phyloP scores from a whole-genome alignment of 2,797 vertebrate species.

The Chiroxiphia lanceolata region DNA sequence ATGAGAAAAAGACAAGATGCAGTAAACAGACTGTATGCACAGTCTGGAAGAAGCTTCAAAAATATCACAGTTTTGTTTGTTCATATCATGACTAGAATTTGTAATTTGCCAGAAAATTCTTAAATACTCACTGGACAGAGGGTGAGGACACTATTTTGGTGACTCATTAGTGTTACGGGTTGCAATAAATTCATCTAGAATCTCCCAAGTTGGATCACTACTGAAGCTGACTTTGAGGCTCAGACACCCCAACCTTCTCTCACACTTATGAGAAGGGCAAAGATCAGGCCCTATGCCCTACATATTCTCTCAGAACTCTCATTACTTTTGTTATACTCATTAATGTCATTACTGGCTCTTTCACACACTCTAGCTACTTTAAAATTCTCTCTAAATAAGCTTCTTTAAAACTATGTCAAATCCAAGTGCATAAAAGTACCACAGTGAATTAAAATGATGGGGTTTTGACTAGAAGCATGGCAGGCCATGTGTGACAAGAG shows the following conservation, averaged over 20 bases:
- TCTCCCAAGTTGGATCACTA: neutral
- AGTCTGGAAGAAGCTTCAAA: neutral
- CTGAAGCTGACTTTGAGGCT: neutral
- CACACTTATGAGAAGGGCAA: neutral
- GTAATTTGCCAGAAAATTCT: neutral
- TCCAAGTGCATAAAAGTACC: neutral
- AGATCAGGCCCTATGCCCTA: neutral
- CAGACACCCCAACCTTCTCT: neutral
- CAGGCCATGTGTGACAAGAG: neutral
- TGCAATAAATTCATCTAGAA: neutral
- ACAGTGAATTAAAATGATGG: neutral
- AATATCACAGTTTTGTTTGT: neutral
- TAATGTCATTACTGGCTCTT: constrained; percentile 9
- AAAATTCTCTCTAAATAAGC: constrained; percentile 7
- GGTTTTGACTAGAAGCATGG: neutral
- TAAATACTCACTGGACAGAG: neutral
- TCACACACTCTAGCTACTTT: neutral
- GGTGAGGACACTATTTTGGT: neutral
- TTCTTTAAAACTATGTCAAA: neutral
- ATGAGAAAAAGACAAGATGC: neutral
- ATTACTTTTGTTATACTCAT: constrained; percentile 18
- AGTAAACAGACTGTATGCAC: neutral
- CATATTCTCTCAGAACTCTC: neutral
- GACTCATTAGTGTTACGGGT: neutral
- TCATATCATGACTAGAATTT: neutral